Conservation (phyloP, 2,888 invertebrate species). For the Penaeus monodon region DNA sequence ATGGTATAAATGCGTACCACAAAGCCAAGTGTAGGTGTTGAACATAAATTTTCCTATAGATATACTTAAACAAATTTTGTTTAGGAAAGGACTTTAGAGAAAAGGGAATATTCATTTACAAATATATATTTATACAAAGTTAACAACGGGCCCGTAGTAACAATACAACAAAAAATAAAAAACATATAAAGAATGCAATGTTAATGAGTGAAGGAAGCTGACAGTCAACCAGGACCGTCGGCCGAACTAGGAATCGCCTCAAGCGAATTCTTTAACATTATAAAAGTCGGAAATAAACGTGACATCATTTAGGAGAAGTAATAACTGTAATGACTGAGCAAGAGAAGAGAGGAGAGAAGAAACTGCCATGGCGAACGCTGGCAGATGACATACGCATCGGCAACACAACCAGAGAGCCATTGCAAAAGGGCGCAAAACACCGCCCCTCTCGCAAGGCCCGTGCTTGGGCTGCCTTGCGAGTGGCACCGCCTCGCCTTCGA, state of each 20-base stretch:
- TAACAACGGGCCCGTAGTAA: no score
- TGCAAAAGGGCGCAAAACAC: neutral
- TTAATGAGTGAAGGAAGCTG: neutral
- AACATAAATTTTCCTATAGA: no score
- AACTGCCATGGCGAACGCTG: neutral
- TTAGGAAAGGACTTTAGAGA: no score
- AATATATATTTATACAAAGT: no score
- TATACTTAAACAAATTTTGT: no score
- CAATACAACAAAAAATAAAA: neutral
- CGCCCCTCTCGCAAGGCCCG: constrained; percentile 9
- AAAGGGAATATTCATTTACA: no score
- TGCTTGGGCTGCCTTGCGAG: neutral
- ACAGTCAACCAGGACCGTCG: constrained; percentile 15
- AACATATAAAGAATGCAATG: neutral
- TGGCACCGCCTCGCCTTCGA: no score
- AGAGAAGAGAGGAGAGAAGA: neutral
- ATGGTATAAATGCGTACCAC: no score
- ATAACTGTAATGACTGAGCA: neutral
- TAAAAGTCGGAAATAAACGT: no score
- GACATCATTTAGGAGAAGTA: neutral
- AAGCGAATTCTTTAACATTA: no score
- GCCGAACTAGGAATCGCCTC: neutral
- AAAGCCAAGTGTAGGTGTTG: no score
- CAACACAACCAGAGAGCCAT: neutral
- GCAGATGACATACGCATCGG: neutral